phyloP scores from a whole-genome alignment of 2,797 vertebrate species.

The Hyperoplus immaculatus region DNA sequence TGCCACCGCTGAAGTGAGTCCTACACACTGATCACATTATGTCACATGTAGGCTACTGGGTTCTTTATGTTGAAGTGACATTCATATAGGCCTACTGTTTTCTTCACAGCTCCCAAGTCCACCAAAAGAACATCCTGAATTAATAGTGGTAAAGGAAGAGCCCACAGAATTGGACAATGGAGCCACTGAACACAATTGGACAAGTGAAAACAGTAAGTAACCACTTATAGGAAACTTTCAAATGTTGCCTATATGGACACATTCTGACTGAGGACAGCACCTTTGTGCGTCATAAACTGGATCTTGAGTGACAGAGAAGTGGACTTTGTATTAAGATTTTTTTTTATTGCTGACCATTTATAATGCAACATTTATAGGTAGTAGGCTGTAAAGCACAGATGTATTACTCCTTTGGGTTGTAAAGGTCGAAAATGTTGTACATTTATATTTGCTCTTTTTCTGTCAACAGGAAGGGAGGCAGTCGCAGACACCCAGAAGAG shows the following conservation, averaged over 20 bases:
- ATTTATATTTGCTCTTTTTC: constrained; percentile 12
- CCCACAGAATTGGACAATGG: constrained; percentile 61
- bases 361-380: no score
- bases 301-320: background rate
- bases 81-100: background rate
- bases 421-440: background rate
- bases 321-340: background rate
- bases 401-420: background rate
- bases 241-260: background rate
- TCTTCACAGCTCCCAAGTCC: constrained; percentile 53
- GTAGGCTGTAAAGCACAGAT: no score
- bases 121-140: constrained; percentile 54
- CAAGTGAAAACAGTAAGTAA: constrained; percentile 71
- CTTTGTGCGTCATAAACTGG: background rate
- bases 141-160: constrained; percentile 82
- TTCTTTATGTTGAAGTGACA: constrained; percentile 3
- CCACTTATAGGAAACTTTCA: background rate
- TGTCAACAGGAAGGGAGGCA: constrained; percentile 65
- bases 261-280: background rate
- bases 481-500: constrained; percentile 43
- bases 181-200: constrained; percentile 33
- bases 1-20: constrained; percentile 57
- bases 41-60: background rate
- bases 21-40: background rate
- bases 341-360: background rate